Evolutionary conservation across 2,888 invertebrate species (phyloP), one percentile per base, ranked within the genome.

Genomic region (Plebejus anna): DNA sequence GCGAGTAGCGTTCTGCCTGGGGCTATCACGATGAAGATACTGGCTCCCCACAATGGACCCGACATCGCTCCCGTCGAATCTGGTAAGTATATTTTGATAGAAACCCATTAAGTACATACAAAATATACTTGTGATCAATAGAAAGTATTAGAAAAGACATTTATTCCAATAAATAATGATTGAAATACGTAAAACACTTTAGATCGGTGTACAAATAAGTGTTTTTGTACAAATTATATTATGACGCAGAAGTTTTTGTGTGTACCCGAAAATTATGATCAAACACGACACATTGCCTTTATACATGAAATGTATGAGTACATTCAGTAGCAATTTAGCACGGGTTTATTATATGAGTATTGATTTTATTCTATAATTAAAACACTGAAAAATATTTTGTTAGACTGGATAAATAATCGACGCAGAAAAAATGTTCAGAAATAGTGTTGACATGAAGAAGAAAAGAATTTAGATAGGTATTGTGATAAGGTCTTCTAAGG

Each of bases 21-120:
- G 75, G 91, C 90, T 78, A 91, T 93, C 86, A 89, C 87, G 11
- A 90, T 90, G 90, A 94, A 91, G 90, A 95, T 95, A 90, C 87
- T 94, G 81, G 94, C 86, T 75, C 85, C 88, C 0, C 87, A 94
- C 80, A 95, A 95, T 80, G 95, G 95, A 70, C 95, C 95, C 0
- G 92, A 95, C 82, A 95, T 95, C 81, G 89, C 94, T 78, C 95
- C 95, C 66, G 90, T 96, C 77, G 91, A 91, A 73, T 91, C 95
- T 80, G 90, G 93, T 92, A 81, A 87, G 92, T 90, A 77, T 75
- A 72, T 51, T 70, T 66, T 51, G 71, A 72, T 72, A 28, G 61
- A 28, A 61, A 13, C 66, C 66, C 32, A 66, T 66, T 66, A 66
- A 66, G 66, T 16, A 36, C 32, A 66, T 36, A 32, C 66, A 36